These are phyloP conservation scores for Megamerina dolium DNA, from an alignment of 2,888 invertebrate genomes.

Conservation along the genomic window DNA sequence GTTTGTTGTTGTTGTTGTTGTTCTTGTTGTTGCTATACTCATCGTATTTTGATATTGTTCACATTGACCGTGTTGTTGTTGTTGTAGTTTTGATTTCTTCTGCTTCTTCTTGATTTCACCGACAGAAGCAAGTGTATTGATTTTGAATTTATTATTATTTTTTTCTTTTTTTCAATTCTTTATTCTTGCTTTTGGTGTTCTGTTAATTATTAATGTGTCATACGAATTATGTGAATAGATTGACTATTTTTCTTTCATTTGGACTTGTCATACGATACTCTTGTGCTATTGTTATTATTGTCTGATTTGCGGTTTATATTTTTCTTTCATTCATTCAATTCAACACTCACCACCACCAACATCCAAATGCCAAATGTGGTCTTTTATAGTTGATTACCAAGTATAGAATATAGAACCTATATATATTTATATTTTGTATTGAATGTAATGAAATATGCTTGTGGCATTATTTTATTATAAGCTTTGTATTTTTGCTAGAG, in stretches of 20 bases:
- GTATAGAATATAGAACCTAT: no score
- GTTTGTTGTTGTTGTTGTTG: background rate
- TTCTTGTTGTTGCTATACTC: background rate
- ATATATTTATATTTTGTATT: no score
- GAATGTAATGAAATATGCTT: no score
- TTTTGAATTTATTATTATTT: background rate
- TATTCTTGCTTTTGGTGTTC: background rate
- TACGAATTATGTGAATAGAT: no score
- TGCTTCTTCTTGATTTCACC: constrained; percentile 1
- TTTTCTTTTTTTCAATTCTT: constrained; percentile 1
- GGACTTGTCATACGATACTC: background rate
- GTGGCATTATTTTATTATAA: no score
- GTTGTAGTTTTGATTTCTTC: background rate
- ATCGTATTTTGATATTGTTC: background rate
- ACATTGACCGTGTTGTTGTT: background rate
- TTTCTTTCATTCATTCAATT: no score
- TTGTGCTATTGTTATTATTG: background rate
- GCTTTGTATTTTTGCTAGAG: no score
- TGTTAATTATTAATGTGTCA: no score
- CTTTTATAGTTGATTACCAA: no score
- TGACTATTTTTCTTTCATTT: background rate
- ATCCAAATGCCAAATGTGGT: no score
- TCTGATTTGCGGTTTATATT: background rate
- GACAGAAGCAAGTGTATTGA: no score
- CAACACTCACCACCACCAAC: no score